phyloP scores from a whole-genome alignment of 2,888 invertebrate genomes.

The Amblyjoppa fuscipennis region DNA sequence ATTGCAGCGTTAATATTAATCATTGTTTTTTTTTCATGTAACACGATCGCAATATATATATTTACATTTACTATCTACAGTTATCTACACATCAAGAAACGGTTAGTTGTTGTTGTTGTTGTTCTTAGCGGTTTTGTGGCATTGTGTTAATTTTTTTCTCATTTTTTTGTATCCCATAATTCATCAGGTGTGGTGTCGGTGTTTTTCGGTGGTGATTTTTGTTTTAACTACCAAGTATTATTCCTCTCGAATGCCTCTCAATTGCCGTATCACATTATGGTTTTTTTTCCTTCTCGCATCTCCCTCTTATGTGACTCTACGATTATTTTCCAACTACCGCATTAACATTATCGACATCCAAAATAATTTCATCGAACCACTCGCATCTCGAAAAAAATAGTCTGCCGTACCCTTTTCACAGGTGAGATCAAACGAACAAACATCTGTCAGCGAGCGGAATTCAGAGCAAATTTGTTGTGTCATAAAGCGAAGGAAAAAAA shows the following conservation, averaged over 20 bases:
- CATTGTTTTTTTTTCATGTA: slow-evolving; percentile 44
- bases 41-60: slow-evolving; percentile 75
- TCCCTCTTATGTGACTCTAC: slow-evolving; percentile 39
- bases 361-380: slow-evolving; percentile 47
- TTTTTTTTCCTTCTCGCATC: slow-evolving; percentile 31
- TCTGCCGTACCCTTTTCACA: slow-evolving; percentile 54
- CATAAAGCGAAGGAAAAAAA: slow-evolving; percentile 17
- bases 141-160: slow-evolving; percentile 69
- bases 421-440: slow-evolving; percentile 32
- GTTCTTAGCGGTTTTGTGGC: slow-evolving; percentile 74
- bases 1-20: slow-evolving; percentile 66
- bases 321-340: slow-evolving; percentile 61
- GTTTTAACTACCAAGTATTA: slow-evolving; percentile 48
- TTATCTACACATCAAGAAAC: slow-evolving; percentile 85
- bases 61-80: slow-evolving; percentile 85
- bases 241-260: slow-evolving; percentile 49
- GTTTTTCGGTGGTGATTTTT: slow-evolving; percentile 41
- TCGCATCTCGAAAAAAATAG: slow-evolving; percentile 1
- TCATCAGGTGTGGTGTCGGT: slow-evolving; percentile 53
- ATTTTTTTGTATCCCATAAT: slow-evolving; percentile 49
- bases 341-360: slow-evolving; percentile 56
- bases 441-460: slow-evolving; percentile 7
- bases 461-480: slow-evolving; percentile 10
- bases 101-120: slow-evolving; percentile 77
- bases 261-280: slow-evolving; percentile 44